Percentiles rank a stretch among this genome's conserved stretches.
phyloP scores from a whole-genome alignment of 2,888 invertebrate species.

The Nematopogon swammerdamellus region DNA sequence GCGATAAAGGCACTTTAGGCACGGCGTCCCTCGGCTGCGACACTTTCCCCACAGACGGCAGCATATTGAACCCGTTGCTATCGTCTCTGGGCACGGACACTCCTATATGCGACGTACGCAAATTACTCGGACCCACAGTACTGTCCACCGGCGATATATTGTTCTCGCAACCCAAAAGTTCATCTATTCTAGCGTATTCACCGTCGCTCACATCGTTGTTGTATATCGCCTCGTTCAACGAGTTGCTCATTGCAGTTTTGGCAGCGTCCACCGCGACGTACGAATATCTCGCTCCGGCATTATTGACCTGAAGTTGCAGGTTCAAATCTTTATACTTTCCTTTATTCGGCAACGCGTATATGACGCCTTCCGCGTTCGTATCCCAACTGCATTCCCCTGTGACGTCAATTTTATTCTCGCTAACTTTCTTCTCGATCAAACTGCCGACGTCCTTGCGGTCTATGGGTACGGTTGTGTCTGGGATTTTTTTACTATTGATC shows the following conservation, averaged over 20 bases:
- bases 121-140: slow-evolving; percentile 21
- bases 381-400: slow-evolving; percentile 60
- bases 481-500: slow-evolving; percentile 5
- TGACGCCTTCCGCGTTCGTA: slow-evolving; percentile 50
- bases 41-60: slow-evolving; percentile 43
- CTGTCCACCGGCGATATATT: slow-evolving; percentile 39
- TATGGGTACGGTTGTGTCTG: slow-evolving; percentile 21
- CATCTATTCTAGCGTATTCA: slow-evolving; percentile 46
- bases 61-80: slow-evolving; percentile 31
- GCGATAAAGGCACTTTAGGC: slow-evolving; percentile 35
- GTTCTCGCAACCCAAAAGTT: slow-evolving; percentile 40
- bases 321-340: slow-evolving; percentile 50
- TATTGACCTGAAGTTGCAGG: slow-evolving; percentile 45
- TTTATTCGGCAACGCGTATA: slow-evolving; percentile 49
- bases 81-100: slow-evolving; percentile 21
- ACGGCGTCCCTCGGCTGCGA: slow-evolving; percentile 21
- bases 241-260: slow-evolving; percentile 45
- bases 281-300: slow-evolving; percentile 45
- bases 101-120: slow-evolving; percentile 45
- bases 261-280: slow-evolving; percentile 43
- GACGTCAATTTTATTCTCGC: slow-evolving; percentile 41
- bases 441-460: slow-evolving; percentile 18
- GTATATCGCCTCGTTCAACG: slow-evolving; percentile 43
- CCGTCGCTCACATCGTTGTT: slow-evolving; percentile 41
- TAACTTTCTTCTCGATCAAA: slow-evolving; percentile 23